Percentiles rank a stretch among this genome's conserved stretches.
Conservation (phyloP, 2,888 invertebrate genomes). For the Andrena flavipes region DNA sequence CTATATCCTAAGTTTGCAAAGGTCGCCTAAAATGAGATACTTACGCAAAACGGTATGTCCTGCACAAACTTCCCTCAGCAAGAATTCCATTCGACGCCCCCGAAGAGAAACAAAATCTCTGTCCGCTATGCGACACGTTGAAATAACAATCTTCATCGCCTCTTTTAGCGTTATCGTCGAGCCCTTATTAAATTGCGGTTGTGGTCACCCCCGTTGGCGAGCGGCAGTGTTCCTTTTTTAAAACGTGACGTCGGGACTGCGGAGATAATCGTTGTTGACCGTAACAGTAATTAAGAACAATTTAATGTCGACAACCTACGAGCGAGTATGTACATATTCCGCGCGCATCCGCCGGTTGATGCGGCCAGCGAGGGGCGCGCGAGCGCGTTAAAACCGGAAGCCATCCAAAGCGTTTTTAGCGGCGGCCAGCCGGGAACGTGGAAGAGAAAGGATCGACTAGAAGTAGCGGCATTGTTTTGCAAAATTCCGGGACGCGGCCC, state of each 20-base stretch:
- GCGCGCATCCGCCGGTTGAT: slow-evolving; percentile 43
- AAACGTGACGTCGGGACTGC: neutral
- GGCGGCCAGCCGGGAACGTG: neutral
- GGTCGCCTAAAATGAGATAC: too few species aligned
- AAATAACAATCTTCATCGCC: slow-evolving; percentile 1
- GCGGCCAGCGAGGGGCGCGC: slow-evolving; percentile 40
- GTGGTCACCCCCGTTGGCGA: neutral
- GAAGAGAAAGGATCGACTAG: slow-evolving; percentile 13
- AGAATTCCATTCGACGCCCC: neutral
- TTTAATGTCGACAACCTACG: slow-evolving; percentile 60
- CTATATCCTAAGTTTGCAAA: too few species aligned
- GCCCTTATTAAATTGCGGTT: slow-evolving; percentile 12
- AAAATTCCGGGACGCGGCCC: slow-evolving; percentile 9
- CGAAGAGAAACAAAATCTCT: neutral
- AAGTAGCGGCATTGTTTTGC: slow-evolving; percentile 19
- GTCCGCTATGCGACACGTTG: neutral
- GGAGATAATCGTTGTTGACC: slow-evolving; percentile 29
- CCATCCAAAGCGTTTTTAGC: slow-evolving; percentile 1
- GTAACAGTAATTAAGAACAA: slow-evolving; percentile 61
- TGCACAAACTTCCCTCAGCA: too few species aligned
- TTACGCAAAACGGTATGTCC: too few species aligned
- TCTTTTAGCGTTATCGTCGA: neutral
- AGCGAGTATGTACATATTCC: slow-evolving; percentile 29
- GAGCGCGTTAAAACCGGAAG: slow-evolving; percentile 30
- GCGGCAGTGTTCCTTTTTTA: neutral